Percentiles rank a stretch among this genome's conserved stretches.
Evolutionary conservation across 2,113 vertebrate species (phyloP).

Genomic region (Bucco capensis): DNA sequence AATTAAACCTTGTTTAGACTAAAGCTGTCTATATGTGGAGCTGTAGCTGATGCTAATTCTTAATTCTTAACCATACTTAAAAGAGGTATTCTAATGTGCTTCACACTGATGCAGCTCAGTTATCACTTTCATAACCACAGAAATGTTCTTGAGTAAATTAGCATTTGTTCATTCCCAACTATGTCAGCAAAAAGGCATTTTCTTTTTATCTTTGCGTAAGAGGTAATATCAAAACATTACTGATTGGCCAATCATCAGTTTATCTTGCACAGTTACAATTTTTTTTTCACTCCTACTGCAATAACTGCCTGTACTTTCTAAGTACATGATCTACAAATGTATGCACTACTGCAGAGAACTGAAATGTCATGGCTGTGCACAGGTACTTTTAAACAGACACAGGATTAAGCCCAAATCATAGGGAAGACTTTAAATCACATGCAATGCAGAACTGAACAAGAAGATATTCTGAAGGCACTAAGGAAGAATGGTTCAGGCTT

Average conservation of each 20-base stretch:
- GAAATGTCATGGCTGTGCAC: not conserved
- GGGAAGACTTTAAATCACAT: not conserved
- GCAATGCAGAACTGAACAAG: not conserved
- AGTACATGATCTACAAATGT: not conserved
- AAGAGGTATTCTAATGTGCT: constrained; percentile 26
- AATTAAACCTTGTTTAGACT: constrained; percentile 15
- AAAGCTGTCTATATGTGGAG: not conserved
- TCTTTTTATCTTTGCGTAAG: constrained; percentile 14
- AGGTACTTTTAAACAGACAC: not conserved
- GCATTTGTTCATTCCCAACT: constrained; percentile 5
- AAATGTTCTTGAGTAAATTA: not conserved
- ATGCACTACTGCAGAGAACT: not conserved
- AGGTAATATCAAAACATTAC: not conserved
- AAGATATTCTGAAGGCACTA: not conserved
- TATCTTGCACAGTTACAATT: not conserved
- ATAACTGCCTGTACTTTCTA: not conserved
- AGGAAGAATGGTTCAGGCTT: not conserved
- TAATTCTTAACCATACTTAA: not conserved
- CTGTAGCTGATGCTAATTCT: constrained; percentile 1
- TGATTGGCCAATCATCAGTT: not conserved
- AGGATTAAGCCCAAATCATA: not conserved
- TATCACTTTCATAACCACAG: constrained; percentile 29
- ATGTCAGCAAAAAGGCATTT: constrained; percentile 49
- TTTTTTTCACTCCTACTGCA: constrained; percentile 17
- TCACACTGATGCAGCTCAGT: not conserved